Conservation (phyloP, 2,797 vertebrate species). For the Thamnophis elegans region DNA sequence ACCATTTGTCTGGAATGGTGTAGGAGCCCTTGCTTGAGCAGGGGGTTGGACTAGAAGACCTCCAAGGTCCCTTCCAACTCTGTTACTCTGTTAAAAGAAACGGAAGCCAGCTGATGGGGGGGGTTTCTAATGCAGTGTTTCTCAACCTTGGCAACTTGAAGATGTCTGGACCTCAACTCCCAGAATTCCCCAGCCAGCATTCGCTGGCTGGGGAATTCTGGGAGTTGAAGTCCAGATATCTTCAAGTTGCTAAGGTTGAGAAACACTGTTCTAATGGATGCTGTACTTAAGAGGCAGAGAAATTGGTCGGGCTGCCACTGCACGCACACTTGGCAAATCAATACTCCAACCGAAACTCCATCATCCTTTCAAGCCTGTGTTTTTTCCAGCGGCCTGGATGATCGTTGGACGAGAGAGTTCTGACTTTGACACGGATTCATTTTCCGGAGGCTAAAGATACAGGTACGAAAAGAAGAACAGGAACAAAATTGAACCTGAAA, state of each 20-base stretch:
- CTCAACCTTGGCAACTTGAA: no score
- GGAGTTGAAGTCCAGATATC: no score
- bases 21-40: background rate
- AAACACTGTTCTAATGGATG: background rate
- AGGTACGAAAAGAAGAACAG: background rate
- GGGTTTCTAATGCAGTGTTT: no score
- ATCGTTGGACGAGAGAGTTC: background rate
- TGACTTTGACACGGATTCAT: background rate
- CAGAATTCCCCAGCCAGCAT: no score
- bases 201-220: no score
- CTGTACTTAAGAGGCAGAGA: background rate
- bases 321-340: background rate
- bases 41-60: background rate
- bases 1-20: background rate
- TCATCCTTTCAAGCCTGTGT: background rate
- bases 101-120: background rate
- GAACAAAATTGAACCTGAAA: background rate
- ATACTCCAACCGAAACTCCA: background rate
- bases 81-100: background rate
- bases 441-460: background rate
- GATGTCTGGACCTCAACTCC: no score
- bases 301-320: background rate
- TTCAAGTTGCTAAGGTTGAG: no score
- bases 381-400: background rate
- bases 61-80: background rate